Percentiles rank a stretch among this genome's conserved stretches.
phyloP scores from a whole-genome alignment of 53 echinoderm and acorn worm genomes.

The Glandiceps talaboti region DNA sequence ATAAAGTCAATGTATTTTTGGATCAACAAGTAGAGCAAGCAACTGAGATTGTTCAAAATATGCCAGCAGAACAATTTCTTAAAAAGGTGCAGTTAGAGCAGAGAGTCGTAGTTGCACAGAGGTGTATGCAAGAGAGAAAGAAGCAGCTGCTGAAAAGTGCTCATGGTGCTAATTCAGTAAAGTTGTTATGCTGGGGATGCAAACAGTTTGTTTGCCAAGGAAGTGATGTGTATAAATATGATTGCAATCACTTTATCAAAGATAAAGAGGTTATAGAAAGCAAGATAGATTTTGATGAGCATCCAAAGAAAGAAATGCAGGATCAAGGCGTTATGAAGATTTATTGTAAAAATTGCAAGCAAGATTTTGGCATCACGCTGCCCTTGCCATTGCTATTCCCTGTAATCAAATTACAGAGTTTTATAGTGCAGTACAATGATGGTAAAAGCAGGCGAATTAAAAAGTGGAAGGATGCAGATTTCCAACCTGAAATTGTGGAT shows the following conservation, averaged over 20 bases:
- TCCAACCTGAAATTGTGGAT: not conserved
- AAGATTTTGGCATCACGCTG: not conserved
- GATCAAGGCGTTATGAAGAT: not conserved
- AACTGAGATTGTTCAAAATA: constrained; percentile 38
- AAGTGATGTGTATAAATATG: not conserved
- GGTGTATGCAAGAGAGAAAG: constrained; percentile 3
- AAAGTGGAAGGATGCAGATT: not conserved
- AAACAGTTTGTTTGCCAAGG: not conserved
- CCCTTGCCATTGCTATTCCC: not conserved
- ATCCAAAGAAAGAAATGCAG: not conserved
- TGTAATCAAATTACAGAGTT: not conserved
- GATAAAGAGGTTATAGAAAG: not conserved
- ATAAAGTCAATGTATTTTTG: constrained; percentile 62
- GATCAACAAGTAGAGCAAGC: constrained; percentile 54
- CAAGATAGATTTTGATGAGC: not conserved
- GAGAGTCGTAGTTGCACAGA: constrained; percentile 12
- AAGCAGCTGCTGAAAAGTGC: not conserved
- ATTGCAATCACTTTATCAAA: not conserved
- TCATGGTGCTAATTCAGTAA: not conserved
- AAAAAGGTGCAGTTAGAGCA: constrained; percentile 18
- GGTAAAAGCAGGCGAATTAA: not conserved
- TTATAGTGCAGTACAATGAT: not conserved
- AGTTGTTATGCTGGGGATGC: not conserved
- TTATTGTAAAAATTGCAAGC: not conserved
- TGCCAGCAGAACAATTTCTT: constrained; percentile 20